These are phyloP conservation scores for Zeugodacus cucurbitae DNA, from an alignment of 1,140 invertebrate species.

Conservation along the genomic window DNA sequence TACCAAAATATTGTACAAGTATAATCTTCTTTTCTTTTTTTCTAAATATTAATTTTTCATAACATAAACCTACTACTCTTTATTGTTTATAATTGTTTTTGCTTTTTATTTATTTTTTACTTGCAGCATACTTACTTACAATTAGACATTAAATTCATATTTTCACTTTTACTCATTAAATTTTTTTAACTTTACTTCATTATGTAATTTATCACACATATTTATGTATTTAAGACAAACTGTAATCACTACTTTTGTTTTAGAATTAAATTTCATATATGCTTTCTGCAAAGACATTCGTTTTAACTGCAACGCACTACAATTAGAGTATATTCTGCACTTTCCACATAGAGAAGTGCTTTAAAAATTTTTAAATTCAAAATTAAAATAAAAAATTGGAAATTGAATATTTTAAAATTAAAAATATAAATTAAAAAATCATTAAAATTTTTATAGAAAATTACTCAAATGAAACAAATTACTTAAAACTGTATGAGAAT, in stretches of 20 bases:
- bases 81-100: background rate
- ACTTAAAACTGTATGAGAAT: background rate
- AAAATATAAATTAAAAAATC: background rate
- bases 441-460: background rate
- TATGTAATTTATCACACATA: slow-evolving; percentile 35
- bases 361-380: background rate
- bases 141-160: slow-evolving; percentile 3
- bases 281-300: background rate
- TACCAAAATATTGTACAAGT: slow-evolving; percentile 2
- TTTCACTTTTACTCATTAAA: background rate
- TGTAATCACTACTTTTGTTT: slow-evolving; percentile 14
- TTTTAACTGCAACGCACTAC: background rate
- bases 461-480: background rate
- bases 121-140: background rate
- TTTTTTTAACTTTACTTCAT: background rate
- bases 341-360: background rate
- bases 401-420: background rate
- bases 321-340: background rate
- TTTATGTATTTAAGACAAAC: slow-evolving; percentile 32
- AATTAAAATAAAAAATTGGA: background rate
- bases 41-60: background rate
- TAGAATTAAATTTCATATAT: slow-evolving; percentile 20
- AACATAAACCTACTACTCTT: background rate
- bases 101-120: background rate
- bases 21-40: background rate